Evolutionary conservation across 1,140 invertebrate species (phyloP).

Genomic region (Bombus difficillimus): DNA sequence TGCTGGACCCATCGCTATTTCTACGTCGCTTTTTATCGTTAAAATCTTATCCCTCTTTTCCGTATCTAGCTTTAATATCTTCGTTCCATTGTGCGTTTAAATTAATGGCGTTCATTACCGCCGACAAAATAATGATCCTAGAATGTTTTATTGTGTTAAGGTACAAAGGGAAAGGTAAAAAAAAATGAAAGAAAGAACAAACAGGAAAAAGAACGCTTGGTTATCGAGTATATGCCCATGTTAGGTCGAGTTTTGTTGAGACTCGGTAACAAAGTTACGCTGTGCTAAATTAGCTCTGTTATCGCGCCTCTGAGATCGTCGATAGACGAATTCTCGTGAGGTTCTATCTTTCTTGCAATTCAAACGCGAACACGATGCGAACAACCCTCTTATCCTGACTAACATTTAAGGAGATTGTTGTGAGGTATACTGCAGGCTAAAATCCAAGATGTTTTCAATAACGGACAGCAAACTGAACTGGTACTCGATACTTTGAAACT

Average conservation of each 20-base stretch:
- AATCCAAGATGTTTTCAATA: neutral
- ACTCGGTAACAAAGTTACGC: neutral
- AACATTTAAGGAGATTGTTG: neutral
- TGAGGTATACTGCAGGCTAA: neutral
- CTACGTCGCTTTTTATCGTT: constrained; percentile 33
- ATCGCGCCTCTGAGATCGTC: neutral
- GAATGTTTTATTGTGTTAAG: constrained; percentile 8
- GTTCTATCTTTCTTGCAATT: constrained; percentile 5
- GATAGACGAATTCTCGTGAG: neutral
- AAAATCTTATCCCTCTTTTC: neutral
- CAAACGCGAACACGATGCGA: neutral
- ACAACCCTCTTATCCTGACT: neutral
- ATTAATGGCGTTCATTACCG: constrained; percentile 1
- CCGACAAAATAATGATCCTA: constrained; percentile 10
- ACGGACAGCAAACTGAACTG: neutral
- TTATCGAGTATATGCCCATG: neutral
- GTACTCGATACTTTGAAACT: neutral
- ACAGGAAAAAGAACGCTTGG: neutral
- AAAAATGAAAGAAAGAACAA: neutral
- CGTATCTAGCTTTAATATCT: constrained; percentile 29
- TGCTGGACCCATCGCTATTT: neutral
- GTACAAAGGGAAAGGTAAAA: constrained; percentile 5
- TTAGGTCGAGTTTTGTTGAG: neutral
- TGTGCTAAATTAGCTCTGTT: neutral
- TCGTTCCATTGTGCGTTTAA: constrained; percentile 25